phyloP scores from a whole-genome alignment of 2,888 invertebrate species.

The Drosophila seclusa region DNA sequence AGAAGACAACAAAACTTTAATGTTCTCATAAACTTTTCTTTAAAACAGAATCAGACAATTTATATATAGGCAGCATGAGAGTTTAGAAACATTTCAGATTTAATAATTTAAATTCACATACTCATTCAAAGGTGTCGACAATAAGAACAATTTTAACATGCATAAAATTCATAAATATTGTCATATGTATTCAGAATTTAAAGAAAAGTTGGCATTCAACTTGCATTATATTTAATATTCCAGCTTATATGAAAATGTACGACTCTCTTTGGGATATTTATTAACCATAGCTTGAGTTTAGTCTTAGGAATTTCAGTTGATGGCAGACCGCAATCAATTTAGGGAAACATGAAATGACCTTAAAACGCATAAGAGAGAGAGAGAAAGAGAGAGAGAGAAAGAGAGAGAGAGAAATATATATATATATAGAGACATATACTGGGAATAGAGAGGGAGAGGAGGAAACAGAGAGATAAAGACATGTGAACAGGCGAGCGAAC shows the following conservation, averaged over 20 bases:
- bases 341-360: slow-evolving; percentile 16
- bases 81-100: not conserved
- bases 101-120: not conserved
- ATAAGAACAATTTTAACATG: not conserved
- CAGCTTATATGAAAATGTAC: not conserved
- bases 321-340: slow-evolving; percentile 8
- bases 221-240: not conserved
- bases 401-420: not conserved
- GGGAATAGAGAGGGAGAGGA: not conserved
- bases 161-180: not conserved
- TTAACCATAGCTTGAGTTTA: not conserved
- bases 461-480: not conserved
- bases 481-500: slow-evolving; percentile 1
- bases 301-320: slow-evolving; percentile 2
- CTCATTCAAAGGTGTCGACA: not conserved
- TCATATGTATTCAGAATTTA: not conserved
- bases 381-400: not conserved
- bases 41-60: not conserved
- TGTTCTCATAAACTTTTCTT: no score
- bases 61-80: not conserved
- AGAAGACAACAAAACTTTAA: not conserved
- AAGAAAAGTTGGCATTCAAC: not conserved
- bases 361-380: slow-evolving; percentile 24
- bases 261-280: not conserved
- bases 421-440: not conserved